Evolutionary conservation across 2,113 vertebrate genomes (phyloP).

Genomic region (Cricetomys ansorgei): DNA sequence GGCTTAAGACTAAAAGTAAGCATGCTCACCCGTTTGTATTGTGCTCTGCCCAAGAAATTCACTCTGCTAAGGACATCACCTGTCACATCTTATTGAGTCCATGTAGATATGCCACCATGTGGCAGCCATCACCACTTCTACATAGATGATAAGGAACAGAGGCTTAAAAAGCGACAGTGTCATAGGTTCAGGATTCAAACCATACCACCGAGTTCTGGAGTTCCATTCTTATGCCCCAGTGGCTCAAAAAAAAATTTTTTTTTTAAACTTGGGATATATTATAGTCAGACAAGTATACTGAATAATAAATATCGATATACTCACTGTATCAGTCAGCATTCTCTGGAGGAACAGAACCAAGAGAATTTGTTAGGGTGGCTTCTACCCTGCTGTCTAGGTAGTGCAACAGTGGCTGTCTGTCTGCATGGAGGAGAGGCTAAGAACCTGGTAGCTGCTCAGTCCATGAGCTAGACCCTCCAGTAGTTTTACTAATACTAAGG

Average conservation of each 20-base stretch:
- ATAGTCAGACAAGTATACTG: background rate
- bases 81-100: background rate
- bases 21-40: accelerated
- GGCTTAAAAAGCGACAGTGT: background rate
- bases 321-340: background rate
- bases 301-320: background rate
- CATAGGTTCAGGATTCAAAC: background rate
- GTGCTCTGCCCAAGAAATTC: background rate
- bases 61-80: background rate
- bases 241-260: background rate
- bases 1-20: background rate
- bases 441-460: background rate
- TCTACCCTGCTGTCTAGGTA: too few species aligned
- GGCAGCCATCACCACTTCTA: too few species aligned
- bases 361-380: background rate
- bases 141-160: background rate
- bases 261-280: background rate
- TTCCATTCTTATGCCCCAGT: background rate
- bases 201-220: background rate
- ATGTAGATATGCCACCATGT: accelerated
- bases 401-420: background rate
- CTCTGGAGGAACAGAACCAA: background rate
- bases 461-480: background rate
- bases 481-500: background rate
- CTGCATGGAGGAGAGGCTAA: too few species aligned